Percentiles rank a stretch among this genome's conserved stretches.
Conservation (phyloP, 2,797 vertebrate species). For the Mormyrops attenuatus region DNA sequence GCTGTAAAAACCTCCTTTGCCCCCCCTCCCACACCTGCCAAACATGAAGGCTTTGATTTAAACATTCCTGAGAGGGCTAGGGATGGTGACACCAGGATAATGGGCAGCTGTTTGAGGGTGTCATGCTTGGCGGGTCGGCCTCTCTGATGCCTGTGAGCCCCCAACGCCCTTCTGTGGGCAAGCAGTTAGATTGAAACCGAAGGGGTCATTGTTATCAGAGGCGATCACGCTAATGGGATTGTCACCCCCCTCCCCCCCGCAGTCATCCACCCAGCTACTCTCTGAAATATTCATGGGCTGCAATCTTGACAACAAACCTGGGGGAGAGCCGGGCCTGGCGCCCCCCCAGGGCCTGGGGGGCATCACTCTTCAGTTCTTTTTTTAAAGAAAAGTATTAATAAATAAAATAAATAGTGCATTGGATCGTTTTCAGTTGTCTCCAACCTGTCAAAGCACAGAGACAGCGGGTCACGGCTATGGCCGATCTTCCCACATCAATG, state of each 20-base stretch:
- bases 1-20: constrained; percentile 6
- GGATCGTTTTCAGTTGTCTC: constrained; percentile 41
- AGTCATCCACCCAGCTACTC: constrained; percentile 29
- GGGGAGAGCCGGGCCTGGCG: constrained; percentile 47
- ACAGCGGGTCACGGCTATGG: constrained; percentile 45
- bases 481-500: constrained; percentile 47
- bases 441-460: constrained; percentile 18
- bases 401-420: constrained; percentile 39
- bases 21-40: constrained; percentile 19
- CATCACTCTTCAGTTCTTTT: constrained; percentile 39
- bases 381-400: constrained; percentile 22
- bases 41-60: constrained; percentile 46
- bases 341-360: constrained; percentile 35
- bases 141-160: constrained; percentile 34
- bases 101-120: constrained; percentile 73
- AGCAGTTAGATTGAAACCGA: constrained; percentile 66
- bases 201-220: constrained; percentile 71
- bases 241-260: constrained; percentile 51
- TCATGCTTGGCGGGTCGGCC: constrained; percentile 65
- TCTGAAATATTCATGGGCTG: constrained; percentile 62
- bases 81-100: constrained; percentile 73
- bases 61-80: constrained; percentile 56
- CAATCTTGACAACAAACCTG: constrained; percentile 49
- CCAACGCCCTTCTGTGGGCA: constrained; percentile 45
- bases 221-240: constrained; percentile 67